phyloP scores from a whole-genome alignment of 2,797 vertebrate genomes.

The Gymnodraco acuticeps region DNA sequence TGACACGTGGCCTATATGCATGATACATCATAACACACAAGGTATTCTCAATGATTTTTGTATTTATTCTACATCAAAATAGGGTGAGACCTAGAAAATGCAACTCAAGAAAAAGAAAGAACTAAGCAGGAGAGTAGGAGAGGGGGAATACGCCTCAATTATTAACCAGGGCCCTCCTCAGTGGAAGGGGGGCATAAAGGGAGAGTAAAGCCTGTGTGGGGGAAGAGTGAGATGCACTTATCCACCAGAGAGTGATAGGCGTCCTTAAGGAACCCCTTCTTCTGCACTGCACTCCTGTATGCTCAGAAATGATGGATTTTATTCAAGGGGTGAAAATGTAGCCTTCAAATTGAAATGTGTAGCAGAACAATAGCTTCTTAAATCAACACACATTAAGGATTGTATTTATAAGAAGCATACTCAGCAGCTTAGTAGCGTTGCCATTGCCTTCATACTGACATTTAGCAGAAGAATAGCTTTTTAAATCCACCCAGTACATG shows the following conservation, averaged over 20 bases:
- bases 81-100: slow-evolving; percentile 13
- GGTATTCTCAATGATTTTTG: neutral
- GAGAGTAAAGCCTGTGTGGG: slow-evolving; percentile 52
- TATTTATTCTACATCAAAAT: slow-evolving; percentile 11
- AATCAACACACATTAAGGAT: no score
- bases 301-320: slow-evolving; percentile 17
- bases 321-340: slow-evolving; percentile 18
- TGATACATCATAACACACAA: neutral
- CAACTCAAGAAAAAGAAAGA: neutral
- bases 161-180: slow-evolving; percentile 74
- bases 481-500: neutral
- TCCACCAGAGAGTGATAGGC: slow-evolving; percentile 38
- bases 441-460: neutral
- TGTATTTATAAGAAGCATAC: no score
- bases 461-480: neutral
- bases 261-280: slow-evolving; percentile 23
- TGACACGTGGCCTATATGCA: neutral
- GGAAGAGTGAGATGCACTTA: slow-evolving; percentile 57
- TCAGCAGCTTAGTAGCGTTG: neutral
- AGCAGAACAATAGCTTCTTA: no score
- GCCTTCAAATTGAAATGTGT: neutral
- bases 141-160: slow-evolving; percentile 71
- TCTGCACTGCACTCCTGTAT: slow-evolving; percentile 47
- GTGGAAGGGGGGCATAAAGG: slow-evolving; percentile 44
- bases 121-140: slow-evolving; percentile 27